Conservation (phyloP, 2,113 vertebrate species). For the Cololabis saira region DNA sequence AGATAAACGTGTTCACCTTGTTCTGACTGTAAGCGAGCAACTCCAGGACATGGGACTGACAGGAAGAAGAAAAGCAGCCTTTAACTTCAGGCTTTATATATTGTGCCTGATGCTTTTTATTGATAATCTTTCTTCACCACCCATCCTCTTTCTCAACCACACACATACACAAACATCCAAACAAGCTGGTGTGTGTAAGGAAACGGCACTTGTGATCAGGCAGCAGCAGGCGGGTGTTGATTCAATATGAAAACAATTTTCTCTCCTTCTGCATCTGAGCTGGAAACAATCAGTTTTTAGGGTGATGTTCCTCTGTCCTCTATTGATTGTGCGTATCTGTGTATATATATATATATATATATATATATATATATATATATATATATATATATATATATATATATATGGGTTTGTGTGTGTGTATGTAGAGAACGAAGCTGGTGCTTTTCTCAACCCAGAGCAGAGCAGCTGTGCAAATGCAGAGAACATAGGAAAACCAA, state of each 20-base stretch:
- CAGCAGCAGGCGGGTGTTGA: conserved; percentile 69
- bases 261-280: conserved; percentile 67
- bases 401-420: background rate
- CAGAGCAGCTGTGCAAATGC: too few relatives aligned
- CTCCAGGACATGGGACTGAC: background rate
- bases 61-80: background rate
- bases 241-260: conserved; percentile 76
- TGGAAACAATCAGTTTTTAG: conserved; percentile 75
- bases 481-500: too few relatives aligned
- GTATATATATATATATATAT: conserved; percentile 35
- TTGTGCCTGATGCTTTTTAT: conserved; percentile 41
- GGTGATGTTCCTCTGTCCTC: conserved; percentile 62
- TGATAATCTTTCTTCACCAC: conserved; percentile 24
- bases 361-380: conserved; percentile 26
- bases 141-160: background rate
- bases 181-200: conserved; percentile 14
- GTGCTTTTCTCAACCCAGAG: too few relatives aligned
- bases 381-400: conserved; percentile 12
- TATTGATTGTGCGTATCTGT: conserved; percentile 57
- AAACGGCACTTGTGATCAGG: conserved; percentile 42
- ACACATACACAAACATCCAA: conserved; percentile 19
- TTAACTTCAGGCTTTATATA: conserved; percentile 35
- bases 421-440: background rate
- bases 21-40: too few relatives aligned
- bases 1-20: background rate